Base-by-base conservation (phyloP, 1,140 invertebrate species). In the Drosophila ironensis region DNA sequence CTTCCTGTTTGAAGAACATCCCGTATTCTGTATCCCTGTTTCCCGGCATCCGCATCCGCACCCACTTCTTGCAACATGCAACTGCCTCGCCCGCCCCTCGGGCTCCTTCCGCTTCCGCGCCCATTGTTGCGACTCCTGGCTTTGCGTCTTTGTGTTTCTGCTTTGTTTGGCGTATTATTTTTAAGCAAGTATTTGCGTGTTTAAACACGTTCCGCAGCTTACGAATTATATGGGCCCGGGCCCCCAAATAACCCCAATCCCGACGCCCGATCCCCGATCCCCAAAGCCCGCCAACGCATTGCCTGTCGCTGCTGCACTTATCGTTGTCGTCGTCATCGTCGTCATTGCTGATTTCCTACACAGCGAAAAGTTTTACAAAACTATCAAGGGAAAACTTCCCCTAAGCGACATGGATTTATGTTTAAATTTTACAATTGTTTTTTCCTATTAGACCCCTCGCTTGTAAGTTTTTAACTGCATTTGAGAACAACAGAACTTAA, bases 181-280 rank as follows among this genome's bases (percentile, higher is more conserved):
- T 86, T 84, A 84, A 84, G 78, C 78, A 86, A 84, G 78, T 84
- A 84, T 84, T 84, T 84, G 73, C 80, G 80, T 86, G 69, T 84
- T 82, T 86, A 86, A 84, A 84, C 78, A 84, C 78, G 78, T 84
- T 84, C 72, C 78, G 70, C 69, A 84, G 78, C 78, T 84, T 84
- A 86, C 69, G 80, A 86, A 74, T 81, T 81, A 81, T 82, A 42
- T 33, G 61, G 63, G 51, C 17, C 14, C 37, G 37, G 3, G 16
- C 50, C 46, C 37, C 35, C 64, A 52, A 44, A 47, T 22, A 51
- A 57, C 51, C 50, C 53, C 61, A 38, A 37, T 40, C 54, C 40
- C n/a, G 33, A 28, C 30, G 7, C 12, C 37, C 11, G 20, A 30
- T 24, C 11, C 50, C 28, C 40, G 35, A 46, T 35, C 2, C 25